These are phyloP conservation scores for Naja naja DNA, from an alignment of 2,113 vertebrate species.

Conservation along the genomic window DNA sequence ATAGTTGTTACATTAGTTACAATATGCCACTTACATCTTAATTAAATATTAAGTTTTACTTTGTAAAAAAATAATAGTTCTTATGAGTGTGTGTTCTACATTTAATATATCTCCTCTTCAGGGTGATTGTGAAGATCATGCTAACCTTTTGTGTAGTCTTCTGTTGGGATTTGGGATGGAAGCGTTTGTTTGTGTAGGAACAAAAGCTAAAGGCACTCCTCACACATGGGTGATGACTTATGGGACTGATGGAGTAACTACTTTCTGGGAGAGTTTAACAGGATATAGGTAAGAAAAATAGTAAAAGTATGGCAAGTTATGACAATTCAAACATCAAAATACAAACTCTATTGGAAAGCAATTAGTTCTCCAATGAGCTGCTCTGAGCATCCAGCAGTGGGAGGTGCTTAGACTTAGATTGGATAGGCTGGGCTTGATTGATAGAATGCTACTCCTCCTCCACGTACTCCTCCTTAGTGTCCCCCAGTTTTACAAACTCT, in stretches of 20 bases:
- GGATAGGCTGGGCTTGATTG: too few species aligned
- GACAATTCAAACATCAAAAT: neutral
- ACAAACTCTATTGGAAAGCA: neutral
- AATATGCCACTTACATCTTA: neutral
- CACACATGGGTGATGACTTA: slow-evolving; percentile 94
- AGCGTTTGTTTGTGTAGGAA: slow-evolving; percentile 96
- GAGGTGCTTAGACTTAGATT: too few species aligned
- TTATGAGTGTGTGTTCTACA: neutral
- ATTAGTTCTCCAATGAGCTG: too few species aligned
- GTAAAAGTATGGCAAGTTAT: neutral
- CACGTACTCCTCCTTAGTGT: too few species aligned
- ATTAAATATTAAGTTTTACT: neutral
- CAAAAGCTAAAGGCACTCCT: slow-evolving; percentile 84
- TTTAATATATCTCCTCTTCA: slow-evolving; percentile 51
- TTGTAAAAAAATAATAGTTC: neutral
- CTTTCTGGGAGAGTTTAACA: slow-evolving; percentile 96
- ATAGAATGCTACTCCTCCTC: too few species aligned
- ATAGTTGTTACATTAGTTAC: neutral
- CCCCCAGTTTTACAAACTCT: neutral
- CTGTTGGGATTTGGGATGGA: slow-evolving; percentile 92
- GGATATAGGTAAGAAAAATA: slow-evolving; percentile 81
- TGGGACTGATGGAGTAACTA: slow-evolving; percentile 85
- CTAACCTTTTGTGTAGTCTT: slow-evolving; percentile 91
- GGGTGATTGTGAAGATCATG: slow-evolving; percentile 98
- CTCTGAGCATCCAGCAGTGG: too few species aligned